Conservation (phyloP, 2,797 vertebrate genomes). For the Heteromormyrus szaboi region DNA sequence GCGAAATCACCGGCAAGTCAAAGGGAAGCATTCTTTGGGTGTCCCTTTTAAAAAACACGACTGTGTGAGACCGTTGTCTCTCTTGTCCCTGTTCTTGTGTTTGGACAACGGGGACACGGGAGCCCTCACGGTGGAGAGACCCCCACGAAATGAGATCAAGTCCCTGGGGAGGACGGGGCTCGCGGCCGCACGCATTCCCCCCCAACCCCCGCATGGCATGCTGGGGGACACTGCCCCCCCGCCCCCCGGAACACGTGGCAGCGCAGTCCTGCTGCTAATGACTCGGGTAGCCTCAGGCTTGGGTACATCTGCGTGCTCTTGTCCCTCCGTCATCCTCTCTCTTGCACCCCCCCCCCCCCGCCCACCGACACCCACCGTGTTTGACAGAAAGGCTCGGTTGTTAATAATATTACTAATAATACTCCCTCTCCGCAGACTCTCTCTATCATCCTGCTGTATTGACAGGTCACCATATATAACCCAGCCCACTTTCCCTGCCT, state of each 20-base stretch:
- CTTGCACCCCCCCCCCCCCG: not conserved
- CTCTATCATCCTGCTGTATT: not conserved
- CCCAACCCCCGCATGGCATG: not conserved
- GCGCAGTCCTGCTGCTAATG: constrained; percentile 1
- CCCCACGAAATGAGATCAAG: constrained; percentile 10
- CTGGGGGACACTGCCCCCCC: not conserved
- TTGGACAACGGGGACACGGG: not conserved
- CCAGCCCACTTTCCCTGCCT: not conserved
- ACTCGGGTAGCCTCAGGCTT: not conserved
- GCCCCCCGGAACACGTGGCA: not conserved
- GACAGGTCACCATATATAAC: not conserved
- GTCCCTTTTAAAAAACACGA: not conserved
- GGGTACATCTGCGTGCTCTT: not conserved
- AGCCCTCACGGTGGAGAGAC: not conserved
- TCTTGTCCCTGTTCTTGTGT: not conserved
- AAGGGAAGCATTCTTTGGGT: not conserved
- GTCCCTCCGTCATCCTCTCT: not conserved
- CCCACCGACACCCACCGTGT: not conserved
- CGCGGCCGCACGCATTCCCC: not conserved
- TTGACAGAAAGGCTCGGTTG: not conserved
- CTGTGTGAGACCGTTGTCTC: no score
- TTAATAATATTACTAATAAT: constrained; percentile 5
- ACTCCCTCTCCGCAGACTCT: not conserved
- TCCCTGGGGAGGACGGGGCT: constrained; percentile 6
- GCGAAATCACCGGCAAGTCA: not conserved